These are phyloP conservation scores for Orchestia grillus DNA, from an alignment of 1,140 invertebrate species.

Conservation along the genomic window DNA sequence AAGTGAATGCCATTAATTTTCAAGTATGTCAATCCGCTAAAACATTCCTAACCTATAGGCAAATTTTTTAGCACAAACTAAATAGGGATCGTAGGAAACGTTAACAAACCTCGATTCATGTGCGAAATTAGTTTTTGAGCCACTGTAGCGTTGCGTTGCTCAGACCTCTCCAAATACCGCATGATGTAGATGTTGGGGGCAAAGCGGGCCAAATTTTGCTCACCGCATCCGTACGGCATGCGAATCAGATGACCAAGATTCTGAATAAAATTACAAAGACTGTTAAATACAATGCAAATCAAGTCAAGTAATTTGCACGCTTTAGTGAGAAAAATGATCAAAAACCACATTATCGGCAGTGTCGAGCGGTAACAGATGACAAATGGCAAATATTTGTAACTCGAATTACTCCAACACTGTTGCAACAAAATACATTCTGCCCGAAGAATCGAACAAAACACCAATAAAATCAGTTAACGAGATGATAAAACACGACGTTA, in stretches of 20 bases:
- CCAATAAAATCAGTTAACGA: too few relatives aligned
- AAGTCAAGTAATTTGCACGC: too few relatives aligned
- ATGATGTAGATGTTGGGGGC: constrained; percentile 90
- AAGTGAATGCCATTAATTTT: not conserved
- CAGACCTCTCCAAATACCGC: constrained; percentile 80
- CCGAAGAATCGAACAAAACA: too few relatives aligned
- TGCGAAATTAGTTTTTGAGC: constrained; percentile 80
- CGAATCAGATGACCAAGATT: constrained; percentile 63
- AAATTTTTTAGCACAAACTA: not conserved
- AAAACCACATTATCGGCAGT: too few relatives aligned
- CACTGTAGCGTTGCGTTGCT: constrained; percentile 77
- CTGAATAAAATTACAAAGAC: constrained; percentile 65
- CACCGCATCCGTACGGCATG: constrained; percentile 91
- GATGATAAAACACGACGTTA: too few relatives aligned
- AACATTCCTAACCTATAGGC: not conserved
- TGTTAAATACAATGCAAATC: constrained; percentile 73
- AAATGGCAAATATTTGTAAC: too few relatives aligned
- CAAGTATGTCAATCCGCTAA: not conserved
- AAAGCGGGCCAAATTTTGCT: constrained; percentile 95
- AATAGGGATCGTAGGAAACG: not conserved
- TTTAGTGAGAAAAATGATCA: too few relatives aligned
- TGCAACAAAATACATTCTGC: too few relatives aligned
- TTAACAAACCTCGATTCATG: constrained; percentile 80
- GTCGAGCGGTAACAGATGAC: too few relatives aligned
- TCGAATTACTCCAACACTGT: too few relatives aligned